Evolutionary conservation across 2,888 invertebrate species (phyloP), one percentile per base, ranked within the genome.

Genomic region (Lapara coniferarum): DNA sequence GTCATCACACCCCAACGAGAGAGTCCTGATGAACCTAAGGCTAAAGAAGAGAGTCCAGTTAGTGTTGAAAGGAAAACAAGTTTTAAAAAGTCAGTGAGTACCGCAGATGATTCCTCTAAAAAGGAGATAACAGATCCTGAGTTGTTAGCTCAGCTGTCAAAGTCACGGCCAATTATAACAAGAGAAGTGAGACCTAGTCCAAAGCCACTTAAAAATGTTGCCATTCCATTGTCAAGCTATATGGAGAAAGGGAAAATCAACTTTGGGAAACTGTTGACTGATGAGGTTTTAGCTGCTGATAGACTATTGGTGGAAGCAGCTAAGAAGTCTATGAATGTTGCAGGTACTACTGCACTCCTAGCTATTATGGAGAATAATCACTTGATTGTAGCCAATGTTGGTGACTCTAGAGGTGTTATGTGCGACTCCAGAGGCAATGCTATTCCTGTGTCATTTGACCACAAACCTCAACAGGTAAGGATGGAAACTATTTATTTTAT

Each of bases 401-500:
- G 99, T 5, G 99, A 99, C 89, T 99, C 99, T 0, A 94, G 99
- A 75, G 99, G 98, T 46, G 98, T 99, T 0, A 97, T 99, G 97
- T 98, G 98, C 89, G 98, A 98, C 89, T 95, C 95, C 66, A 96
- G 96, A 82, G 98, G 98, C 53, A 97, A 97, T 87, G 97, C 97
- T 0, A 97, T 98, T 78, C 98, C 98, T 14, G 92, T 99, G 10
- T 98, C 99, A 1, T 98, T 98, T 88, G 99, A 99, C 89, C 99
- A 99, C 87, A 99, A 99, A 92, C 99, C 99, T 55, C 98, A 98
- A 85, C 98, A 98, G 95, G 98, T 98, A 94, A 76, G 51, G 68
- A 70, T 70, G 37, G 55, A 52, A 66, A 53, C 3, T 25, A 59
- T 16, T 59, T 25, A 59, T 16, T 59, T 71, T 16, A 44, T 25